Conservation (phyloP, 2,797 vertebrate species). For the Scyliorhinus canicula region DNA sequence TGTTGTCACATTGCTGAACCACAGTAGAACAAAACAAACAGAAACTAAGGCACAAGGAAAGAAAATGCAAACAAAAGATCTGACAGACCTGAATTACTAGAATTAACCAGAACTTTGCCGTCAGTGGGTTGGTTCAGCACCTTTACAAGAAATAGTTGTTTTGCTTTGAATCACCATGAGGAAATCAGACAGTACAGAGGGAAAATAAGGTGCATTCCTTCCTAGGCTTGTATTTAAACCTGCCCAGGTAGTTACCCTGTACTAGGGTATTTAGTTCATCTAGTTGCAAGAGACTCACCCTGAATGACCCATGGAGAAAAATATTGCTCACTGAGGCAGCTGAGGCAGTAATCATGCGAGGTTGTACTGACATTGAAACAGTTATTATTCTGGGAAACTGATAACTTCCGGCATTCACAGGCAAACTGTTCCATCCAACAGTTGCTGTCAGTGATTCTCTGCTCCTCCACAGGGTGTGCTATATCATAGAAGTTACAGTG, state of each 20-base stretch:
- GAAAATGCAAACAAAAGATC: not conserved
- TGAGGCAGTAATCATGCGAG: not conserved
- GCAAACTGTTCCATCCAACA: too few relatives aligned
- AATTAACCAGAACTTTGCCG: not conserved
- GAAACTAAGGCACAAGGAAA: not conserved
- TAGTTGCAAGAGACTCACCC: not conserved
- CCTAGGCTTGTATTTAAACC: not conserved
- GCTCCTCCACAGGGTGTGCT: too few relatives aligned
- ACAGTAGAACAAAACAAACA: not conserved
- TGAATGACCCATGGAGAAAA: not conserved
- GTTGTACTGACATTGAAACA: not conserved
- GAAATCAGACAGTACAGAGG: not conserved
- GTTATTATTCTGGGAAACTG: too few relatives aligned
- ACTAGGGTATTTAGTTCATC: too few relatives aligned
- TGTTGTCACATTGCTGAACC: not conserved
- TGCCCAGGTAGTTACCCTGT: not conserved
- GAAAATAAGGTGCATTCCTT: not conserved
- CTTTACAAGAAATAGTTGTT: not conserved
- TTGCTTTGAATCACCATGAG: not conserved
- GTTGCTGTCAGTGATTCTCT: too few relatives aligned
- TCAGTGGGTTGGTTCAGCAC: not conserved
- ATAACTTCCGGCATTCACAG: too few relatives aligned
- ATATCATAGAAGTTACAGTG: too few relatives aligned
- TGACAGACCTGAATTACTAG: not conserved
- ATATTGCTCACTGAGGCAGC: not conserved